phyloP scores from a whole-genome alignment of 1,140 invertebrate genomes.

The Metopolophium dirhodum region DNA sequence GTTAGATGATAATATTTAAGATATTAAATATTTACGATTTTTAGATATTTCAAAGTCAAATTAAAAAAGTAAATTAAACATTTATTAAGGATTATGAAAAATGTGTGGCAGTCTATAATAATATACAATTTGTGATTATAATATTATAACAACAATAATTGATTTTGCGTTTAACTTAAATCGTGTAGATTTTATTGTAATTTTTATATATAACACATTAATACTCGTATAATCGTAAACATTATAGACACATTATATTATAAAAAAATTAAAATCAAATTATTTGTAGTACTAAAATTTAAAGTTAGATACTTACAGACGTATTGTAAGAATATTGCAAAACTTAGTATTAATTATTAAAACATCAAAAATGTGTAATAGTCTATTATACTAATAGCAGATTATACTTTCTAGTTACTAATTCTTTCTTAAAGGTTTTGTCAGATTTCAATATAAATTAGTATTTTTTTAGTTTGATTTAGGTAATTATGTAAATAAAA shows the following conservation, averaged over 20 bases:
- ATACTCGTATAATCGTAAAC: background rate
- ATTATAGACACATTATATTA: background rate
- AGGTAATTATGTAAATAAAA: too few species aligned
- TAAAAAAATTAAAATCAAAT: background rate
- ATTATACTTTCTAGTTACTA: too few species aligned
- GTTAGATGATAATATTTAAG: background rate
- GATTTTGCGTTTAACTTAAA: background rate
- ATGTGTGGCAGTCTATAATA: background rate
- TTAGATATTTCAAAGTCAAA: background rate
- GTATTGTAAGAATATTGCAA: background rate
- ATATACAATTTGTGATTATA: background rate
- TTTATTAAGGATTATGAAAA: background rate
- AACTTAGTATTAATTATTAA: background rate
- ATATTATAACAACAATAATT: background rate
- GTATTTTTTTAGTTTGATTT: too few species aligned
- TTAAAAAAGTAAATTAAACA: background rate
- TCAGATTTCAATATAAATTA: background rate
- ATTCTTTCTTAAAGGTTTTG: background rate
- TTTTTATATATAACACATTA: background rate
- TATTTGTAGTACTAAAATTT: background rate
- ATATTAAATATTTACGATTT: background rate
- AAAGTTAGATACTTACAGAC: background rate
- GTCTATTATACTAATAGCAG: too few species aligned
- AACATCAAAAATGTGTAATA: too few species aligned
- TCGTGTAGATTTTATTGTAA: background rate